Conservation (phyloP, 37 sponge, comb jelly and placozoan genomes). For the Spongia lamella region DNA sequence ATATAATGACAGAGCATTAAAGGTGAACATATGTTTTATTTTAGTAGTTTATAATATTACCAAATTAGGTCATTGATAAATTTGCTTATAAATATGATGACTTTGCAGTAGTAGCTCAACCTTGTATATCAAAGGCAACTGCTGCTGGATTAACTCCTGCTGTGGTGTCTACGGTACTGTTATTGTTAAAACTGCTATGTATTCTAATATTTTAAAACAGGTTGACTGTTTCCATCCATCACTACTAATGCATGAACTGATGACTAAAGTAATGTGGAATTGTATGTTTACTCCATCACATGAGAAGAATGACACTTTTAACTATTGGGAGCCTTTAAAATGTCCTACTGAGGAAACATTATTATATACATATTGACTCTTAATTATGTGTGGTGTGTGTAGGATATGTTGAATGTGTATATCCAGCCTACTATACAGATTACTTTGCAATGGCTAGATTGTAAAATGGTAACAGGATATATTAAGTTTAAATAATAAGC, state of each 20-base stretch:
- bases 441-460: no score
- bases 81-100: slow-evolving; percentile 50
- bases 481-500: no score
- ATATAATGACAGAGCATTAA: slow-evolving; percentile 49
- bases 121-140: slow-evolving; percentile 45
- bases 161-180: slow-evolving; percentile 60
- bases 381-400: no score
- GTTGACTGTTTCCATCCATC: slow-evolving; percentile 89
- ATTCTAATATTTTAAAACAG: no score
- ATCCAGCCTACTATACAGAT: no score
- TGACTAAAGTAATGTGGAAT: slow-evolving; percentile 85
- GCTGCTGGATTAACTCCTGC: slow-evolving; percentile 52
- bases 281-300: slow-evolving; percentile 77
- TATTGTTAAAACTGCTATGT: no score
- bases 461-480: no score
- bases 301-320: slow-evolving; percentile 55
- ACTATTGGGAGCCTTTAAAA: slow-evolving; percentile 36
- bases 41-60: background rate
- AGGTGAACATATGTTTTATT: slow-evolving; percentile 32
- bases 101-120: slow-evolving; percentile 79
- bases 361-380: slow-evolving; percentile 64
- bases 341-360: slow-evolving; percentile 74
- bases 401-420: no score
- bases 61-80: background rate
- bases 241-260: slow-evolving; percentile 60